phyloP scores from a whole-genome alignment of 2,888 invertebrate genomes.

The Noctua pronuba region DNA sequence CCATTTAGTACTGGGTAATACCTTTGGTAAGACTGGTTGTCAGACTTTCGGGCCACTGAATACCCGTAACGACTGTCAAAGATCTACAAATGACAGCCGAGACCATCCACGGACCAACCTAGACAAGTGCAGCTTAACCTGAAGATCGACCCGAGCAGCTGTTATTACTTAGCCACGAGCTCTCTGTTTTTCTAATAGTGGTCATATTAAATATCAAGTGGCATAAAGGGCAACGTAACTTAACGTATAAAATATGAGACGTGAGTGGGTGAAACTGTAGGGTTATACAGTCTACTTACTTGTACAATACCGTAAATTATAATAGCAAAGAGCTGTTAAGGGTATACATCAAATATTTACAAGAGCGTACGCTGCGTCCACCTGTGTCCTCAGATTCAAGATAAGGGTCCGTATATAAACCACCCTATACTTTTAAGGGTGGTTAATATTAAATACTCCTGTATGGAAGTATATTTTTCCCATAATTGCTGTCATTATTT shows the following conservation, averaged over 20 bases:
- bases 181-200: background rate
- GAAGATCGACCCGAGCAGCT: too few species aligned
- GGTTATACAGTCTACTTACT: conserved; percentile 50
- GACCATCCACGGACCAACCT: too few species aligned
- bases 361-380: conserved; percentile 79
- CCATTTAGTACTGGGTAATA: too few species aligned
- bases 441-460: conserved; percentile 38
- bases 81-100: too few species aligned
- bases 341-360: conserved; percentile 86
- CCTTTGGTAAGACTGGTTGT: too few species aligned
- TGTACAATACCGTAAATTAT: conserved; percentile 68
- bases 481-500: background rate
- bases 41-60: too few species aligned
- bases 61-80: too few species aligned
- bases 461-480: conserved; percentile 6
- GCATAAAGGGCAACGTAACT: conserved; percentile 40
- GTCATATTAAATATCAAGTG: conserved; percentile 45
- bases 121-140: too few species aligned
- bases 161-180: too few species aligned
- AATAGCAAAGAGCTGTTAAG: conserved; percentile 80
- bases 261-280: conserved; percentile 52
- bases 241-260: conserved; percentile 55
- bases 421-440: conserved; percentile 68
- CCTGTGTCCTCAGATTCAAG: conserved; percentile 79
- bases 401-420: conserved; percentile 73